Conservation (phyloP, 2,888 invertebrate species). For the Apomyelois bistriatella region DNA sequence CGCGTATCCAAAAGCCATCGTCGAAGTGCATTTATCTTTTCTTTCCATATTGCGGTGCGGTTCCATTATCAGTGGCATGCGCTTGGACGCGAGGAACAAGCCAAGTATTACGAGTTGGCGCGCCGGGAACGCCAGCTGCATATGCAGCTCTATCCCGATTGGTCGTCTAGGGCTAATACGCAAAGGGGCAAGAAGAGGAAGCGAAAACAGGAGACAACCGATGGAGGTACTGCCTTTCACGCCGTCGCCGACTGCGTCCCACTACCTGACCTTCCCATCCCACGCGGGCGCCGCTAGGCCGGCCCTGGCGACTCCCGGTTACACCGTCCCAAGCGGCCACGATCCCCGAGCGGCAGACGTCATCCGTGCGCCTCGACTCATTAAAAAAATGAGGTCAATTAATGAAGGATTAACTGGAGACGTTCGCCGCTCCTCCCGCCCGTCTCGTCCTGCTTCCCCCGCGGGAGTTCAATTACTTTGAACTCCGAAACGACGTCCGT, state of each 20-base stretch:
- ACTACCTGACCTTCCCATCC: constrained; percentile 19
- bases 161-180: constrained; percentile 99
- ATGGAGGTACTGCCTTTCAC: constrained; percentile 92
- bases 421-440: constrained; percentile 48
- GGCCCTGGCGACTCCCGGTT: constrained; percentile 9
- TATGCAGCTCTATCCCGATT: constrained; percentile 99
- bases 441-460: constrained; percentile 28
- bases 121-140: constrained; percentile 99
- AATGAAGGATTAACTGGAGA: constrained; percentile 69
- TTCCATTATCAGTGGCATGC: constrained; percentile 96
- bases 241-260: constrained; percentile 49
- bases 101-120: constrained; percentile 99
- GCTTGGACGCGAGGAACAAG: constrained; percentile 99
- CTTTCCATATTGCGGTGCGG: constrained; percentile 73
- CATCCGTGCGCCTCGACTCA: constrained; percentile 40
- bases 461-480: constrained; percentile 68
- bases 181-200: constrained; percentile 99
- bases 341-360: constrained; percentile 50
- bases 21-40: constrained; percentile 78
- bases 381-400: constrained; percentile 72
- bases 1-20: constrained; percentile 57
- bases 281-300: constrained; percentile 21
- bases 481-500: constrained; percentile 64
- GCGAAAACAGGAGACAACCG: constrained; percentile 98
- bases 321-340: constrained; percentile 4